phyloP scores from a whole-genome alignment of 2,797 vertebrate species.

The Enteromius fasciolatus region DNA sequence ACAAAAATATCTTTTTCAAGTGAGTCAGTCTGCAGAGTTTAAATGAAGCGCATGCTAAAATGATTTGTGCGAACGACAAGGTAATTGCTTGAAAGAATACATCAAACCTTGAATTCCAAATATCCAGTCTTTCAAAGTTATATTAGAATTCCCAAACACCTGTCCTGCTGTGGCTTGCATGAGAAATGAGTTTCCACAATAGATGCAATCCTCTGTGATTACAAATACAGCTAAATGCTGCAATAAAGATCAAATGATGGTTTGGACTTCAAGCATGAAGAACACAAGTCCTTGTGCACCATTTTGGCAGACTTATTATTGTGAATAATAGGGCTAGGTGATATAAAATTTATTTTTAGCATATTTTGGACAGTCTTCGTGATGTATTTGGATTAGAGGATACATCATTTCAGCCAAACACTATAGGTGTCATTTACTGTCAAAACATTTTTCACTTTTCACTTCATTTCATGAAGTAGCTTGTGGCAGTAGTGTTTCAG shows the following conservation, averaged over 20 bases:
- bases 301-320: neutral
- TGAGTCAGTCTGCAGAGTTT: neutral
- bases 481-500: neutral
- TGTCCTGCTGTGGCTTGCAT: conserved; percentile 16
- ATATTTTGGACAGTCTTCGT: neutral
- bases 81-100: conserved; percentile 28
- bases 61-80: conserved; percentile 30
- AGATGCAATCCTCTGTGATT: conserved; percentile 3
- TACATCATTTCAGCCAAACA: neutral
- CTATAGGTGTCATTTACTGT: neutral
- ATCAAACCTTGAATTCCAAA: conserved; percentile 22
- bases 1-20: conserved; percentile 26
- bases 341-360: neutral
- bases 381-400: neutral
- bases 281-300: neutral
- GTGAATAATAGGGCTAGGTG: neutral
- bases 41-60: conserved; percentile 24
- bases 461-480: neutral
- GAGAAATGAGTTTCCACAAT: conserved; percentile 4
- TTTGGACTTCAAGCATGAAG: neutral
- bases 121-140: conserved; percentile 17
- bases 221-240: neutral
- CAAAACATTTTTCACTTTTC: neutral
- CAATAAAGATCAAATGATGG: conserved; percentile 2
- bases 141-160: conserved; percentile 1